Base-by-base conservation (phyloP, 2,888 invertebrate species). In the Acanthopleura granulata region DNA sequence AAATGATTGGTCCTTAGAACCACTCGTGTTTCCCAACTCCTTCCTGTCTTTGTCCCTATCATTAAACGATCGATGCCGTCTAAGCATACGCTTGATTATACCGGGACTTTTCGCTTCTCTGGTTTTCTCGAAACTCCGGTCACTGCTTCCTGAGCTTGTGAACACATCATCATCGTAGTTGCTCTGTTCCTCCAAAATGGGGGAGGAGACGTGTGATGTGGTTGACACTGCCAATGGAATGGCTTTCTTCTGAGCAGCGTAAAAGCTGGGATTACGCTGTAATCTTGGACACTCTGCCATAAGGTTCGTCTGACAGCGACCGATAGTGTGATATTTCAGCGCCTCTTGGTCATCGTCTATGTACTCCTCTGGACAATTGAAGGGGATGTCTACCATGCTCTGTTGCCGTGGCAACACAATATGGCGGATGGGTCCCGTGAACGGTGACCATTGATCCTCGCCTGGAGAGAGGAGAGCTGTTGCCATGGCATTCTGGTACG, bases 381-480 rank as follows among this genome's bases (percentile, higher is more conserved):
- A 27, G 1, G 66, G 66, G 29, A 66, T 22, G 29, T 66, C 29
- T 27, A 66, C 66, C 22, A 66, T 22, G 29, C 66, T 66, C 66
- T 66, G 66, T 66, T 66, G 66, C 66, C 66, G 66, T 66, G 66
- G 66, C 25, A 66, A 66, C 66, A 66, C 66, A 66, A 66, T 16
- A 66, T 66, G 66, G 25, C 25, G 66, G 66, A 66, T 14, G 22
- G 66, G 66, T 6, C 66, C 66, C 6, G 18, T 27, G 66, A 66
- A 66, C 3, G 66, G 66, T 27, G 66, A 66, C 66, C 22, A 27
- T 18, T 3, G 29, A 27, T 66, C 66, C 16, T 66, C 66, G 27
- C 16, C 25, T 66, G 66, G 66, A n/a, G 57, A 22, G 27, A 66
- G 25, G 66, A 66, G 15, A 27, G 29, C 25, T 6, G 25, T 66